phyloP scores from a whole-genome alignment of 2,888 invertebrate genomes.

The Nephrotoma appendiculata region DNA sequence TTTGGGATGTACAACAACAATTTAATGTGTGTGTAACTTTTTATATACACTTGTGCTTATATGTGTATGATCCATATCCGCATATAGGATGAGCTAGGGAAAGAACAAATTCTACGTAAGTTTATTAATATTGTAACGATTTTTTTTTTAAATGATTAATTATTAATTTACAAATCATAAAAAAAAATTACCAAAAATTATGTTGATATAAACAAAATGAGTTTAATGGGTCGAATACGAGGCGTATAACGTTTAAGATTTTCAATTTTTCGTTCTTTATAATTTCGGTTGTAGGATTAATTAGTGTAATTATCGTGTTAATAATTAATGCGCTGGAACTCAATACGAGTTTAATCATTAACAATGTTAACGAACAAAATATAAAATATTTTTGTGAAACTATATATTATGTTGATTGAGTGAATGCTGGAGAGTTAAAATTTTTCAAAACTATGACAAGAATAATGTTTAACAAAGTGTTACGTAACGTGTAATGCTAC shows the following conservation, averaged over 20 bases:
- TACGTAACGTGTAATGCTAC: no score
- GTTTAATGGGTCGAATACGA: neutral
- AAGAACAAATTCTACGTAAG: constrained; percentile 67
- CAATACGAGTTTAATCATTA: neutral
- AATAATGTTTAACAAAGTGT: no score
- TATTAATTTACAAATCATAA: neutral
- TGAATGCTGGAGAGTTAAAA: no score
- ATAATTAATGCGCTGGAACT: neutral
- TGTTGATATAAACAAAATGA: neutral
- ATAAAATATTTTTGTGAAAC: no score
- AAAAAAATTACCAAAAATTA: neutral
- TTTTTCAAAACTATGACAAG: no score
- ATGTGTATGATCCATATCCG: constrained; percentile 9
- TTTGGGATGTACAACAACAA: neutral
- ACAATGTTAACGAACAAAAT: neutral
- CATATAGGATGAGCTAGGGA: constrained; percentile 59
- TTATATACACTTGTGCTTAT: neutral
- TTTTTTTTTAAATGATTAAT: neutral
- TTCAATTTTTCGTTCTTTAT: neutral
- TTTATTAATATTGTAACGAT: constrained; percentile 17
- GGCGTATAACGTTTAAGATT: neutral
- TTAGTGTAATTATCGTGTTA: neutral
- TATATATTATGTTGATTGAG: no score
- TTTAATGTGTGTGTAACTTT: neutral
- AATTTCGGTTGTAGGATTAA: neutral